A percentile compares a stretch with the other conserved stretches of the same genome.
Evolutionary conservation across 2,888 invertebrate species (phyloP).

Genomic region (Salpingus planirostris): DNA sequence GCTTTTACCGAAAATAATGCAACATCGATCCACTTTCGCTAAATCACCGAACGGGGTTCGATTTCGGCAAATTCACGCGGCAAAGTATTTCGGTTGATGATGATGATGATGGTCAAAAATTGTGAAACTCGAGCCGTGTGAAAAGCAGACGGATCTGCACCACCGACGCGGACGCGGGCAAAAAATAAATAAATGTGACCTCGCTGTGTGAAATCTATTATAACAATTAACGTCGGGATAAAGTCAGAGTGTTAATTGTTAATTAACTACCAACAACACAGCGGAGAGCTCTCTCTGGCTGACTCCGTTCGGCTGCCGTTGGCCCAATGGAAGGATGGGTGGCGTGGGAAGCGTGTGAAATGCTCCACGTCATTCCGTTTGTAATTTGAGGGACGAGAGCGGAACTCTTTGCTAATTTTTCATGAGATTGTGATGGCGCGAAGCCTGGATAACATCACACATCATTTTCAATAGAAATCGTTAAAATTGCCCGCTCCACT

Average conservation of each 20-base stretch:
- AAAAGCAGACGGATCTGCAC: no score
- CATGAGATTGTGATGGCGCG: no score
- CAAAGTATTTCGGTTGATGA: no score
- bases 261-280: conserved; percentile 30
- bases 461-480: no score
- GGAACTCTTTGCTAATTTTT: conserved; percentile 7
- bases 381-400: no score
- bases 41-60: conserved; percentile 34
- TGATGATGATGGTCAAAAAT: conserved; percentile 8
- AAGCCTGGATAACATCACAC: no score
- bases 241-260: conserved; percentile 33
- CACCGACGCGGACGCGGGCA: conserved; percentile 8
- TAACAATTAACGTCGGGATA: conserved; percentile 28
- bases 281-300: no score
- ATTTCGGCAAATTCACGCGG: no score
- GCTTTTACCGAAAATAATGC: conserved; percentile 35
- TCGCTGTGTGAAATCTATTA: conserved; percentile 31
- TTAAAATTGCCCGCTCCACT: no score
- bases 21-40: conserved; percentile 31
- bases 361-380: conserved; percentile 12
- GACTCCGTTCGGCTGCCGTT: no score
- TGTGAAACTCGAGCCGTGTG: conserved; percentile 12
- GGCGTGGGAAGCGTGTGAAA: conserved; percentile 31
- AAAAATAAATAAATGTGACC: conserved; percentile 28
- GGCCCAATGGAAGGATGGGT: no score